phyloP scores from a whole-genome alignment of 1,140 invertebrate genomes.

The Platyura marginata region DNA sequence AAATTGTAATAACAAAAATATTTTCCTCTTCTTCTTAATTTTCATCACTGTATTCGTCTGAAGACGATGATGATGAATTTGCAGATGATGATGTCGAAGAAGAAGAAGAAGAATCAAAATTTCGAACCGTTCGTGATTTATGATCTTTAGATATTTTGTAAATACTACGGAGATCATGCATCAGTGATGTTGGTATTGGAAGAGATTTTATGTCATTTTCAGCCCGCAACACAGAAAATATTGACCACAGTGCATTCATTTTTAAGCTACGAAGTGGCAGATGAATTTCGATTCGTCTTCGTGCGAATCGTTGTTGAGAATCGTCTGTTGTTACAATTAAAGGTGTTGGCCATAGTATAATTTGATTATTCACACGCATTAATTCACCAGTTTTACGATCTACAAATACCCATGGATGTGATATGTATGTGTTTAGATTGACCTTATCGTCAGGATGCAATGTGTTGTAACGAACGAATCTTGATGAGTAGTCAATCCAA shows the following conservation, averaged over 20 bases:
- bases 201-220: neutral
- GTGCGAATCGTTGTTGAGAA: too few species aligned
- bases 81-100: too few species aligned
- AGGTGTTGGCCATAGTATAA: slow-evolving; percentile 17
- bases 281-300: slow-evolving; percentile 14
- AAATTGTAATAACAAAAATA: too few species aligned
- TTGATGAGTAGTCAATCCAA: slow-evolving; percentile 55
- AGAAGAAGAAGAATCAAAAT: too few species aligned
- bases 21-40: too few species aligned
- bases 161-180: too few species aligned
- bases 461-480: slow-evolving; percentile 31
- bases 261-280: slow-evolving; percentile 13
- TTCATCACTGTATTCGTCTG: too few species aligned
- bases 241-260: slow-evolving; percentile 4
- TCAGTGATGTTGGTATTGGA: too few species aligned
- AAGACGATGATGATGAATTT: too few species aligned
- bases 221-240: neutral
- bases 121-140: too few species aligned
- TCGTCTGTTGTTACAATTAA: slow-evolving; percentile 10
- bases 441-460: slow-evolving; percentile 26
- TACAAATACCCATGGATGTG: slow-evolving; percentile 54
- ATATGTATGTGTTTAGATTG: slow-evolving; percentile 48
- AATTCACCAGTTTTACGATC: slow-evolving; percentile 38
- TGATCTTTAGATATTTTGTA: too few species aligned
- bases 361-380: slow-evolving; percentile 23